Evolutionary conservation across 2,113 vertebrate genomes (phyloP).

Genomic region (Perca fluviatilis): DNA sequence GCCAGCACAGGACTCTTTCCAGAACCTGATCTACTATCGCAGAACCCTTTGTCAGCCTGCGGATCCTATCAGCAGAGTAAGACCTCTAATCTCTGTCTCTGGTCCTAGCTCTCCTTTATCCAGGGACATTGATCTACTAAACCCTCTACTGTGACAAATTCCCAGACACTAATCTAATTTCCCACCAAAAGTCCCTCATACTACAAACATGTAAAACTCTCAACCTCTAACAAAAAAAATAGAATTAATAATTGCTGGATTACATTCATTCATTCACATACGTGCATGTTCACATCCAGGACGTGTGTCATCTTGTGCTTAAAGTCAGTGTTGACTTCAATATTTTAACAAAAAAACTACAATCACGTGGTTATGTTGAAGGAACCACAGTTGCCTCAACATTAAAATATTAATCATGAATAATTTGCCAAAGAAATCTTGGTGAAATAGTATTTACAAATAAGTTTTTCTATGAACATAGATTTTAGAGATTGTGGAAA

Average conservation of each 20-base stretch:
- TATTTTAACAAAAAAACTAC: not conserved
- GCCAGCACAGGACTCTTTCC: conserved; percentile 20
- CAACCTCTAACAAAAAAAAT: not conserved
- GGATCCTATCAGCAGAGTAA: conserved; percentile 8
- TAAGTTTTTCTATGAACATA: not conserved
- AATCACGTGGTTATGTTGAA: not conserved
- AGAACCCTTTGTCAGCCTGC: conserved; percentile 29
- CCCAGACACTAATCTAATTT: not conserved
- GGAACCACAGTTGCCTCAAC: not conserved
- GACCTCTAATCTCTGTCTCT: not conserved
- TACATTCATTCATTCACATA: not conserved
- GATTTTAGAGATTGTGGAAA: not conserved
- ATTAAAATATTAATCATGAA: not conserved
- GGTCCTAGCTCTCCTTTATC: not conserved
- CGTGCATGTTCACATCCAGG: not conserved
- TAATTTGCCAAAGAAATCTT: not conserved
- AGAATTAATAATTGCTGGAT: not conserved
- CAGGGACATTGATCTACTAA: not conserved
- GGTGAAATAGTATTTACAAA: not conserved
- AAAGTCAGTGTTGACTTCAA: not conserved
- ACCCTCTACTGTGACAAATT: not conserved
- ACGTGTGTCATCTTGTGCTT: not conserved
- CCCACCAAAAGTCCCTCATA: not conserved
- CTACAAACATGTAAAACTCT: not conserved
- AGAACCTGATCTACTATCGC: conserved; percentile 25